These are phyloP conservation scores for Ophiothrix spiculata DNA, from an alignment of 35 echinoderm and acorn worm species.

Conservation along the genomic window DNA sequence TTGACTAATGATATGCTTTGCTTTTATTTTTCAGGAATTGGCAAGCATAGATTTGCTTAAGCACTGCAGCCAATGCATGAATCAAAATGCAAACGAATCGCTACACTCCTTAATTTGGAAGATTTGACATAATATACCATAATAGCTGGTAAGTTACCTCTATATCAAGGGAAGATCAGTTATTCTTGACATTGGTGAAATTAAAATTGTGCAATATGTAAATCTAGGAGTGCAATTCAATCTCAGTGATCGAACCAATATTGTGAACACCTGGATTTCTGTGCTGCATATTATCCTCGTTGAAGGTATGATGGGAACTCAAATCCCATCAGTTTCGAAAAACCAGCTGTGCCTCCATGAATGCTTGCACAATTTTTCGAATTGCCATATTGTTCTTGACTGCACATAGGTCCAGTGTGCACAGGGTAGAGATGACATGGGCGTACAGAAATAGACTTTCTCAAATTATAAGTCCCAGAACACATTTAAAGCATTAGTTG, in stretches of 20 bases:
- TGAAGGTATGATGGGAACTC: neutral
- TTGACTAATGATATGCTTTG: no score
- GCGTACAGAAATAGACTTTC: neutral
- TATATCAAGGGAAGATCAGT: neutral
- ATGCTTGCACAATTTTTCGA: neutral
- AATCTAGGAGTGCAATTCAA: neutral
- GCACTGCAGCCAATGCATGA: no score
- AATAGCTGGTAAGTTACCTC: neutral
- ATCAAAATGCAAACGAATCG: no score
- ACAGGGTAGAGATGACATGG: slow-evolving; percentile 1
- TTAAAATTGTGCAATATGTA: neutral
- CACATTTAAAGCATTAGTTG: slow-evolving; percentile 28
- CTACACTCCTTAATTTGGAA: no score
- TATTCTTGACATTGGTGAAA: neutral
- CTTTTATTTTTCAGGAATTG: no score
- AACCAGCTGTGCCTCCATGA: neutral
- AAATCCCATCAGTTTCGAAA: neutral
- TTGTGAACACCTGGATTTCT: neutral
- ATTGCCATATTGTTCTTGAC: neutral
- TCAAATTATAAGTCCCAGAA: no score
- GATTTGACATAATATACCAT: neutral
- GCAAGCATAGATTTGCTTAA: no score
- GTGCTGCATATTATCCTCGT: neutral
- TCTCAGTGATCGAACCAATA: neutral
- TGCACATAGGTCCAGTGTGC: slow-evolving; percentile 1